Evolutionary conservation across 2,113 vertebrate species (phyloP).

Genomic region (Fukomys damarensis): DNA sequence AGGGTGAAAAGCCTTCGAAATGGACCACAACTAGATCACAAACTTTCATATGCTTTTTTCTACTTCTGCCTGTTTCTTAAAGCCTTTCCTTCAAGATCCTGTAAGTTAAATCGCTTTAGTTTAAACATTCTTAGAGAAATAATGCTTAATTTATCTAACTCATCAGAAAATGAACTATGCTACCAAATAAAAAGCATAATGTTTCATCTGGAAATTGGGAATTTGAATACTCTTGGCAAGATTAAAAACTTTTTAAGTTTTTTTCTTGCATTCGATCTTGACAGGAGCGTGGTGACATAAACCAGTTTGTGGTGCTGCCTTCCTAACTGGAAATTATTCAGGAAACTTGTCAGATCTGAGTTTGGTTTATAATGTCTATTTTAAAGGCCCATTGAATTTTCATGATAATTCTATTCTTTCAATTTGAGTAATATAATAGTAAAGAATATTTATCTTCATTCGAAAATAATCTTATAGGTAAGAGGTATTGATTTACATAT

Average conservation of each 20-base stretch:
- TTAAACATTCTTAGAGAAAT: not conserved
- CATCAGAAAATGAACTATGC: not conserved
- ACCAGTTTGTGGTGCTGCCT: not conserved
- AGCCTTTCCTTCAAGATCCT: not conserved
- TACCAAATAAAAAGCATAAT: not conserved
- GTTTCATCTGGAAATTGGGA: not conserved
- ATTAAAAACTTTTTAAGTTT: not conserved
- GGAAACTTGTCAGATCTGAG: not conserved
- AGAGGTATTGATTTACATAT: not conserved
- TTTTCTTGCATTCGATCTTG: not conserved
- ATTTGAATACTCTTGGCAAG: not conserved
- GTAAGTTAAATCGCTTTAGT: not conserved
- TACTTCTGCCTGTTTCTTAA: not conserved
- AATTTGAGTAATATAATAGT: not conserved
- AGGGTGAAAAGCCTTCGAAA: not conserved
- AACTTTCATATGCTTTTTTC: not conserved
- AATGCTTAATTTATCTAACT: not conserved
- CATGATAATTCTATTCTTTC: not conserved
- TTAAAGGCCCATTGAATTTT: not conserved
- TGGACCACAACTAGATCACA: not conserved
- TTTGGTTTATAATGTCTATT: not conserved
- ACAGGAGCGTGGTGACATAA: not conserved
- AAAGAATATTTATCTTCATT: not conserved
- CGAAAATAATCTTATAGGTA: not conserved
- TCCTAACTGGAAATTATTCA: not conserved